phyloP scores from a whole-genome alignment of 2,113 vertebrate genomes.

The Hippopotamus amphibius region DNA sequence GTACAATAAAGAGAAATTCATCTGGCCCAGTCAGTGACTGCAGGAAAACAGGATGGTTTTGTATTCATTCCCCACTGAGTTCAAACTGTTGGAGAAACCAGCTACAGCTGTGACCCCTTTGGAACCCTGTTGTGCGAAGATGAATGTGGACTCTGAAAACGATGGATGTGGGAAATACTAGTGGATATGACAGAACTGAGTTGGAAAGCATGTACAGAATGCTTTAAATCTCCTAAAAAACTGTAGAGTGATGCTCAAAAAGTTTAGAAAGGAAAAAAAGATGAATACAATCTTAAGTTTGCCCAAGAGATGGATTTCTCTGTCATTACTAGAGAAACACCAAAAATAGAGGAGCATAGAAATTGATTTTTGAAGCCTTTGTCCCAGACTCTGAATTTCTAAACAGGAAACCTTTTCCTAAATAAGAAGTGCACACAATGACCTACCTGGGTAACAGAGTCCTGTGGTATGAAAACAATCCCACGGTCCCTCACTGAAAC shows the following conservation, averaged over 20 bases:
- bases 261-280: neutral
- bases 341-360: neutral
- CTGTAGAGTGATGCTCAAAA: neutral
- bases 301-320: neutral
- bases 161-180: conserved; percentile 6
- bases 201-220: neutral
- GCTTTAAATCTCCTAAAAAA: conserved; percentile 1
- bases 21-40: neutral
- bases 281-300: neutral
- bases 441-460: neutral
- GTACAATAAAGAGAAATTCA: conserved; percentile 41
- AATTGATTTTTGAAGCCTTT: conserved; percentile 16
- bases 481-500: neutral
- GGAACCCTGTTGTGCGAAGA: neutral
- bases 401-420: neutral
- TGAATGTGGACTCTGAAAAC: conserved; percentile 11
- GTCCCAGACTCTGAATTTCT: conserved; percentile 1
- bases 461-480: neutral
- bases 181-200: neutral
- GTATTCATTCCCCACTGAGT: conserved; percentile 34
- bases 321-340: neutral
- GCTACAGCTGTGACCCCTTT: conserved; percentile 56
- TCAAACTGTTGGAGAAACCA: conserved; percentile 38
- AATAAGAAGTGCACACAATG: neutral
- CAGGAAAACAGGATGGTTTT: conserved; percentile 41